Evolutionary conservation across 1,140 invertebrate species (phyloP).

Genomic region (Drosophila tani): DNA sequence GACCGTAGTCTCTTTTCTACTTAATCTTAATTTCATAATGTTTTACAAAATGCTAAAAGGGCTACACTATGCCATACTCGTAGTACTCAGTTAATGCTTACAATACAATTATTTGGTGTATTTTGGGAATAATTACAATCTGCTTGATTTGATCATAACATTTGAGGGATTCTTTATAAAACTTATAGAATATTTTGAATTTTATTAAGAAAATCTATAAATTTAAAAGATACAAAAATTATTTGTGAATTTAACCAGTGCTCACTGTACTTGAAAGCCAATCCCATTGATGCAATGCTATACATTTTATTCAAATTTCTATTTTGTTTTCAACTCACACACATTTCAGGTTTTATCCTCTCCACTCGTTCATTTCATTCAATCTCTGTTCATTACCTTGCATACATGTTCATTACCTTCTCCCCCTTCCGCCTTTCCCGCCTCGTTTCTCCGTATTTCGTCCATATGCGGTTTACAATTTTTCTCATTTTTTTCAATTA

Average conservation of each 20-base stretch:
- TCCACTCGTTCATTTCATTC: slow-evolving; percentile 38
- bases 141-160: too few species aligned
- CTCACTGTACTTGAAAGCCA: not conserved
- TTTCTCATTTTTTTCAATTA: slow-evolving; percentile 48
- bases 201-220: too few species aligned
- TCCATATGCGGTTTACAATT: slow-evolving; percentile 42
- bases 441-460: slow-evolving; percentile 4
- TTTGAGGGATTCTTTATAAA: too few species aligned
- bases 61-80: too few species aligned
- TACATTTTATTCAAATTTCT: slow-evolving; percentile 31
- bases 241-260: not conserved
- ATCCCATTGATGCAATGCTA: slow-evolving; percentile 7
- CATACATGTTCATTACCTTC: slow-evolving; percentile 24
- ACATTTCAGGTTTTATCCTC: slow-evolving; percentile 33
- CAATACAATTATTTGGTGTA: too few species aligned
- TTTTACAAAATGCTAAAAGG: too few species aligned
- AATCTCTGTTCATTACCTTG: slow-evolving; percentile 40
- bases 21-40: too few species aligned
- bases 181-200: too few species aligned
- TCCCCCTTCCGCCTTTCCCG: not conserved
- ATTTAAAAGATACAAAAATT: too few species aligned
- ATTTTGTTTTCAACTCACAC: slow-evolving; percentile 21
- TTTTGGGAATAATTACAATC: too few species aligned
- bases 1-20: too few species aligned
- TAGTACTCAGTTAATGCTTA: too few species aligned